Evolutionary conservation across 2,113 vertebrate species (phyloP).

Genomic region (Poecilia latipinna): DNA sequence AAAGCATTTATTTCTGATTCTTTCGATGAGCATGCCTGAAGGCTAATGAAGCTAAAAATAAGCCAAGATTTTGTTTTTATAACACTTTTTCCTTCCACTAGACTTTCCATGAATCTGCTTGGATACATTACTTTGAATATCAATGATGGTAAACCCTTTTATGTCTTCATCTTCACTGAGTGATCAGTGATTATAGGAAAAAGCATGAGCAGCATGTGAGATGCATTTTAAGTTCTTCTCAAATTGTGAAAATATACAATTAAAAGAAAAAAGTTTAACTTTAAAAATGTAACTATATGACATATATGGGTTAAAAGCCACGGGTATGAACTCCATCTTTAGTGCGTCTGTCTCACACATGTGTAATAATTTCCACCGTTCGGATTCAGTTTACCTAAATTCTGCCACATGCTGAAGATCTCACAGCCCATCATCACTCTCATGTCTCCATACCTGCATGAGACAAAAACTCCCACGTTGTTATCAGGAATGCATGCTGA

Average conservation of each 20-base stretch:
- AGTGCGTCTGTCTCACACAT: background rate
- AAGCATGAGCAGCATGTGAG: background rate
- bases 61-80: background rate
- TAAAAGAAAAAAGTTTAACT: background rate
- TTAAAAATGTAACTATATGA: background rate
- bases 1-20: background rate
- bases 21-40: background rate
- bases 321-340: background rate
- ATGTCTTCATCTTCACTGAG: no score
- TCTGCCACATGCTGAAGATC: conserved; percentile 99
- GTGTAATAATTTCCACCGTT: background rate
- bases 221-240: background rate
- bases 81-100: background rate
- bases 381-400: conserved; percentile 85
- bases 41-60: background rate
- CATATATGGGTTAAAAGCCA: background rate
- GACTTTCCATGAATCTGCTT: background rate
- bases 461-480: background rate
- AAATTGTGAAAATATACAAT: background rate
- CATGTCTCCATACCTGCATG: conserved; percentile 95
- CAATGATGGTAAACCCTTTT: background rate
- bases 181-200: background rate
- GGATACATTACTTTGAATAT: background rate
- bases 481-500: background rate
- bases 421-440: conserved; percentile 99